Percentiles rank a stretch among this genome's conserved stretches.
phyloP scores from a whole-genome alignment of 2,113 vertebrate genomes.

The Hippolais icterina region DNA sequence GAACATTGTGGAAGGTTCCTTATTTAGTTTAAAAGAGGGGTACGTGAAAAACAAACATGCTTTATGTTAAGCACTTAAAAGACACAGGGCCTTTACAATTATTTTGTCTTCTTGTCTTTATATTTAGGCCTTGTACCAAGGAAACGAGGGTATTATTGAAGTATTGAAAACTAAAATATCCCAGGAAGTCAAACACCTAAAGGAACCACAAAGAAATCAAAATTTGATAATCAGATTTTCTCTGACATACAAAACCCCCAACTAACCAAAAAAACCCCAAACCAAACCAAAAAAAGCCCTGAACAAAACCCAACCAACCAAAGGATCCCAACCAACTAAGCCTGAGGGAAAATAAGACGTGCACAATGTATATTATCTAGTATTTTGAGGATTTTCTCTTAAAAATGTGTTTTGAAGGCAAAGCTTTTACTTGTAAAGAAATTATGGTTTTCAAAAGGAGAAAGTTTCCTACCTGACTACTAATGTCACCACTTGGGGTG shows the following conservation, averaged over 20 bases:
- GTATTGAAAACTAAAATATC: not conserved
- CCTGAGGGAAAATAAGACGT: not conserved
- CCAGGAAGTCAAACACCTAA: not conserved
- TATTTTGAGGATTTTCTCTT: not conserved
- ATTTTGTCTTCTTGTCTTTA: not conserved
- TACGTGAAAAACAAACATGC: not conserved
- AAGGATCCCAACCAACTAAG: not conserved
- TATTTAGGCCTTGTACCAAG: not conserved
- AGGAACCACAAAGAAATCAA: not conserved
- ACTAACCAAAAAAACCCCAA: not conserved
- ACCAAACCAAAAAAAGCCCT: not conserved
- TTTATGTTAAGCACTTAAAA: not conserved
- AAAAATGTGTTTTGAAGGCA: not conserved
- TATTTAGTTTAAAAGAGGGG: not conserved
- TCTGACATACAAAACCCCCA: not conserved
- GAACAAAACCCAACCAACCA: not conserved
- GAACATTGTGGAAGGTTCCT: not conserved
- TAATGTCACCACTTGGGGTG: fast-evolving
- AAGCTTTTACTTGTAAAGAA: not conserved
- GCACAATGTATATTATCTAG: not conserved
- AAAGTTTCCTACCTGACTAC: not conserved
- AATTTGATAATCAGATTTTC: not conserved
- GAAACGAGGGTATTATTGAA: not conserved
- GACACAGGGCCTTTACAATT: not conserved
- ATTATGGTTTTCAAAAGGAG: not conserved